Base-by-base conservation (phyloP, 2,797 vertebrate species). In the Gallinago solitaria region DNA sequence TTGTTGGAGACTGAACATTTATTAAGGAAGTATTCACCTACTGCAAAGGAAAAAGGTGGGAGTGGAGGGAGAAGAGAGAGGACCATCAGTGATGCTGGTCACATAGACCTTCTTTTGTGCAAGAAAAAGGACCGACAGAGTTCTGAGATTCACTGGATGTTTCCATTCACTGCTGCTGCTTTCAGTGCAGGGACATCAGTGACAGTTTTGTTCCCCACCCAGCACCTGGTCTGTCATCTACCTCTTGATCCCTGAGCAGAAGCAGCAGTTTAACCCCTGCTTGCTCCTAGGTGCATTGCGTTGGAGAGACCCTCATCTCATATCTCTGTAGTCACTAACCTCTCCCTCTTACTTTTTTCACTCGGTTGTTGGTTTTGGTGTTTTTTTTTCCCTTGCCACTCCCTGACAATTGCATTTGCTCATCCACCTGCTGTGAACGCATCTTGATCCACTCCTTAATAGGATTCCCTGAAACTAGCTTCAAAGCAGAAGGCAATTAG, bases 401-500 rank as follows among this genome's bases (percentile, higher is more conserved):
- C 89, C 74, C 70, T 67, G 77, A n/a, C 39, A 81, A 14, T 15
- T 69, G 41, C 50, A 30, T 50, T 65, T 89, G 71, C 43, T 71
- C 19, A 32, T 48, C 83, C 39, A 50, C 30, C 43, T 85, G 54
- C 69, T 84, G n/a, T 68, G 59, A 45, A 50, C 33, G 27, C 32
- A 10, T 24, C 35, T 65, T 43, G 61, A 86, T 90, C 39, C 45
- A 68, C 73, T 83, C 61, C 74, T 78, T 92, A 60, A 41, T 68
- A 37, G 11, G 37, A 68, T 61, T 79, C 59, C 3, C 1, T 82
- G 77, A 83, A 64, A 87, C 69, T 57, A 9, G 6, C 83, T 95
- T 93, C 89, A 90, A 89, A 94, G 89, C 47, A 57, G 70, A 75
- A 88, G 32, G 50, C 70, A 81, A 39, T 68, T 81, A 78, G 43